Percentiles rank a stretch among this genome's conserved stretches.
These are phyloP conservation scores for Gymnocypris eckloni DNA, from an alignment of 2,797 vertebrate genomes.

Conservation along the genomic window DNA sequence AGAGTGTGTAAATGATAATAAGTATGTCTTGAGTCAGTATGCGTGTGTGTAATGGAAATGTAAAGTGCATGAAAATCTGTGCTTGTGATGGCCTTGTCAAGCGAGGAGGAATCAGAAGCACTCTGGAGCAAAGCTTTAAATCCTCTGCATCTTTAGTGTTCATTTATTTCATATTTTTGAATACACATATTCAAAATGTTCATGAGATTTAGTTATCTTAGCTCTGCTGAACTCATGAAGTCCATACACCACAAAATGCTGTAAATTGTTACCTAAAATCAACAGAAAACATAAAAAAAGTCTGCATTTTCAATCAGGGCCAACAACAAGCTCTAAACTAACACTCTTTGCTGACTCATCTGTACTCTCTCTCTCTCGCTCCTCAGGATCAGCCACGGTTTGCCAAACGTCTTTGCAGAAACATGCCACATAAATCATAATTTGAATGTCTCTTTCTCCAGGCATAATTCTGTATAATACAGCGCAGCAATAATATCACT, in stretches of 20 bases:
- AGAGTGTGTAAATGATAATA: background rate
- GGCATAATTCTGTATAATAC: background rate
- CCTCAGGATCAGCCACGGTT: constrained; percentile 26
- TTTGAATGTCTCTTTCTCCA: background rate
- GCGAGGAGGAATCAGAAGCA: background rate
- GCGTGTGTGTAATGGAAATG: background rate
- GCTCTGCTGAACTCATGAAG: background rate
- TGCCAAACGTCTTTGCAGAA: background rate
- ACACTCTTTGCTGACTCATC: constrained; percentile 24
- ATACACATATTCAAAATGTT: background rate
- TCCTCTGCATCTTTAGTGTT: background rate
- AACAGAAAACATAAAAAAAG: background rate
- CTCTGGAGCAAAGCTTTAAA: background rate
- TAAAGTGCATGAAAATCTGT: background rate
- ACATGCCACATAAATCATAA: constrained; percentile 16
- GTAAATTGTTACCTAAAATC: background rate
- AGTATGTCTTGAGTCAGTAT: background rate
- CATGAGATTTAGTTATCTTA: background rate
- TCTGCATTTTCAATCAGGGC: background rate
- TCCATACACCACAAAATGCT: background rate
- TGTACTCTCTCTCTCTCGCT: background rate
- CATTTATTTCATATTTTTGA: background rate
- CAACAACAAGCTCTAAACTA: constrained; percentile 8
- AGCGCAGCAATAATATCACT: background rate
- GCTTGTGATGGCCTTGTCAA: background rate